Evolutionary conservation across 2,888 invertebrate species (phyloP).

Genomic region (Xestia sexstrigata): DNA sequence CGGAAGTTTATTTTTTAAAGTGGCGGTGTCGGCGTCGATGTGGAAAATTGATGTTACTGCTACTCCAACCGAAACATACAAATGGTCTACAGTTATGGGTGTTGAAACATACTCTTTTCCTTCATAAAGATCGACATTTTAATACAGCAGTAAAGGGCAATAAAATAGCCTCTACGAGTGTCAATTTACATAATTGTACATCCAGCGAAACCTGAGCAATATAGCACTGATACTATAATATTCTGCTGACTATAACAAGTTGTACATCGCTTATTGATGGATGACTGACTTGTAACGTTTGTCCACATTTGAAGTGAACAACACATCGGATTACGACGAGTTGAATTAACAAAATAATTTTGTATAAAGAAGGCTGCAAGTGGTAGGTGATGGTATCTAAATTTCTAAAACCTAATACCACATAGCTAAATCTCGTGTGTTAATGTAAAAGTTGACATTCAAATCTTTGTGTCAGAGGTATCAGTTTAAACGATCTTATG

Average conservation of each 20-base stretch:
- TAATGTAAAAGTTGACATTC: background rate
- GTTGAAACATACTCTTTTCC: constrained; percentile 24
- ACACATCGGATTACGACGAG: background rate
- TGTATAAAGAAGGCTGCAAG: background rate
- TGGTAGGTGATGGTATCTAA: background rate
- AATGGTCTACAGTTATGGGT: constrained; percentile 25
- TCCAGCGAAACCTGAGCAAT: background rate
- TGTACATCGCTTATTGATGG: background rate
- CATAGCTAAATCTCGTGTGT: background rate
- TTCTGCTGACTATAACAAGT: background rate
- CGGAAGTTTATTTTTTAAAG: constrained; percentile 47
- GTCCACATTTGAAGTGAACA: background rate
- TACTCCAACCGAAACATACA: constrained; percentile 37
- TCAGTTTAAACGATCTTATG: background rate
- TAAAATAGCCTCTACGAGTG: background rate
- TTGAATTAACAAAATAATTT: background rate
- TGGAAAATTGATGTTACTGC: constrained; percentile 44
- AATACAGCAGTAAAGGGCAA: background rate
- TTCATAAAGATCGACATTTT: background rate
- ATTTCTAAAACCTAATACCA: background rate
- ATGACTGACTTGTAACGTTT: background rate
- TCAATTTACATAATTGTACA: background rate
- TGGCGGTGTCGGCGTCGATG: constrained; percentile 24
- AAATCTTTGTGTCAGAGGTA: background rate
- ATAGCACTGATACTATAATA: background rate